Conservation (phyloP, 1,140 invertebrate genomes). For the Intoshia linei region DNA sequence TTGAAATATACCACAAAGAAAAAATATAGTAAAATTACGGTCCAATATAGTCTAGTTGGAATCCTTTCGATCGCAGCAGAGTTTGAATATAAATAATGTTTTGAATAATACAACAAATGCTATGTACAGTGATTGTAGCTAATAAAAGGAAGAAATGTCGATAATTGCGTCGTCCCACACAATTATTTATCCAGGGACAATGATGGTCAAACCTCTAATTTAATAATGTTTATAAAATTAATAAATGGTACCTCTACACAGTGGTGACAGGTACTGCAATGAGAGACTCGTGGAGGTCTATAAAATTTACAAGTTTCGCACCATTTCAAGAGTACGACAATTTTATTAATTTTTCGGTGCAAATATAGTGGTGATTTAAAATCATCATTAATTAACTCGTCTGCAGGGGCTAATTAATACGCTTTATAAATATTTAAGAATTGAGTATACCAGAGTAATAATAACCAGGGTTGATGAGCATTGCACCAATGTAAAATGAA, state of each 20-base stretch:
- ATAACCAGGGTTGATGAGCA: not conserved
- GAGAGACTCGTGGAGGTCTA: slow-evolving; percentile 74
- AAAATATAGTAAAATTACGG: not conserved
- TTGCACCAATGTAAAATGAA: not conserved
- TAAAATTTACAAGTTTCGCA: slow-evolving; percentile 94
- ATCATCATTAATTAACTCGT: slow-evolving; percentile 81
- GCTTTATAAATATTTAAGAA: slow-evolving; percentile 2
- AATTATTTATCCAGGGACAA: slow-evolving; percentile 99
- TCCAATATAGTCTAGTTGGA: slow-evolving; percentile 30
- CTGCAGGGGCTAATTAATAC: slow-evolving; percentile 43
- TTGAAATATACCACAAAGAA: not conserved
- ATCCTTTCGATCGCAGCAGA: slow-evolving; percentile 55
- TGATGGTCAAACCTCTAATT: slow-evolving; percentile 96
- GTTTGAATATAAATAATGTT: slow-evolving; percentile 52
- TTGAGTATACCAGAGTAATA: not conserved
- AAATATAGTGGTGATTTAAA: slow-evolving; percentile 80
- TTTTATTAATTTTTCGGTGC: slow-evolving; percentile 84
- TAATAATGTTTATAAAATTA: slow-evolving; percentile 11
- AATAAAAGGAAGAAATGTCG: slow-evolving; percentile 50
- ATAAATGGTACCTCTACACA: slow-evolving; percentile 53
- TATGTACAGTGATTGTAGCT: slow-evolving; percentile 66
- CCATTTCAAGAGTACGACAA: slow-evolving; percentile 97
- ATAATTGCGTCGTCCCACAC: slow-evolving; percentile 88
- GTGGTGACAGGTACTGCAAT: slow-evolving; percentile 92
- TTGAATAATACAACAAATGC: slow-evolving; percentile 70